phyloP scores from a whole-genome alignment of 2,888 invertebrate species.

The Heliothis peltigera region DNA sequence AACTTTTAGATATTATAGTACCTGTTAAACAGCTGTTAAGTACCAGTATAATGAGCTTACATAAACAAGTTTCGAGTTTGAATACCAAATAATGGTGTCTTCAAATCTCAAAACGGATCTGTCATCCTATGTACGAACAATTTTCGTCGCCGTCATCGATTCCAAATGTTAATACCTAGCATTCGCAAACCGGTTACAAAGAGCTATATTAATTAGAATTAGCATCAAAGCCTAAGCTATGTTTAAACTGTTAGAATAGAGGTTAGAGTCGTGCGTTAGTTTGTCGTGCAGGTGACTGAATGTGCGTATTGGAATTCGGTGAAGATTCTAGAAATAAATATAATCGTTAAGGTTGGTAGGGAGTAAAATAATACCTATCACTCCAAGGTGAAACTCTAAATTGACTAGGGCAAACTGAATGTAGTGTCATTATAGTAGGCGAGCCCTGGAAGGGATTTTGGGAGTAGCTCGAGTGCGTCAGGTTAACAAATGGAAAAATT shows the following conservation, averaged over 20 bases:
- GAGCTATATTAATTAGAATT: conserved; percentile 14
- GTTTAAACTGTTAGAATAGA: conserved; percentile 36
- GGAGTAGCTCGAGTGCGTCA: no score
- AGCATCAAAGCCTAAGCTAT: conserved; percentile 21
- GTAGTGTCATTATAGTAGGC: no score
- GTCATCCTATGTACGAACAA: not conserved
- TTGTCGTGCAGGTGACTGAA: conserved; percentile 29
- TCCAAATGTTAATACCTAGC: not conserved
- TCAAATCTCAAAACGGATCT: not conserved
- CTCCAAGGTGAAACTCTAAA: no score
- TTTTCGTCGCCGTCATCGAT: not conserved
- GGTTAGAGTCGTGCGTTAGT: conserved; percentile 45
- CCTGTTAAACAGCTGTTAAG: no score
- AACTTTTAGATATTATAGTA: no score
- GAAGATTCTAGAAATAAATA: conserved; percentile 8
- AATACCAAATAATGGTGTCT: not conserved
- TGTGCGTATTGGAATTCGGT: conserved; percentile 14
- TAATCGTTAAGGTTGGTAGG: no score
- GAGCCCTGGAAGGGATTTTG: no score
- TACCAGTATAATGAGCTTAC: no score
- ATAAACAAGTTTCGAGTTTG: no score
- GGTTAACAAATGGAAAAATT: no score
- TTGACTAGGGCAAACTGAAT: no score
- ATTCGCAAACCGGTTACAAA: not conserved
- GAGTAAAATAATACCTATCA: no score